phyloP scores from a whole-genome alignment of 2,797 vertebrate species.

The Pseudochirops cupreus region DNA sequence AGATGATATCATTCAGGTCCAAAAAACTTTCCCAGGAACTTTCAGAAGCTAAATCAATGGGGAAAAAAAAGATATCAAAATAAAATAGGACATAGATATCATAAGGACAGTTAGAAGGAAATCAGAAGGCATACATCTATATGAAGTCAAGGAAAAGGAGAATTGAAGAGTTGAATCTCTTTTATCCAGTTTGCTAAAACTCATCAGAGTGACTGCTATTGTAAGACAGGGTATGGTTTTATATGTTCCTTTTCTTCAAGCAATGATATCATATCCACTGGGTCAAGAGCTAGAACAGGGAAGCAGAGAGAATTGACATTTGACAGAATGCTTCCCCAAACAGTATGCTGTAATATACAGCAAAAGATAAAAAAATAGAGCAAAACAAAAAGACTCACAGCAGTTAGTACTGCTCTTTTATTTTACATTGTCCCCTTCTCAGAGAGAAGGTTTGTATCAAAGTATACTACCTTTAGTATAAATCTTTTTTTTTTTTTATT shows the following conservation, averaged over 20 bases:
- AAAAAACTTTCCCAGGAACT: neutral
- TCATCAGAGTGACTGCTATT: conserved; percentile 52
- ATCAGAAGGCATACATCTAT: neutral
- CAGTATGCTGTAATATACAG: conserved; percentile 50
- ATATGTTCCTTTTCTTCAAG: conserved; percentile 69
- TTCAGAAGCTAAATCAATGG: neutral
- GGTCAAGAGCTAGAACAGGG: conserved; percentile 52
- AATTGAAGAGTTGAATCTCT: conserved; percentile 18
- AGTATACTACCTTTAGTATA: conserved; percentile 61
- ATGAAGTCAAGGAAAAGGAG: neutral
- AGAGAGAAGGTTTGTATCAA: conserved; percentile 42
- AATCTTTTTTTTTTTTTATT: conserved; percentile 62
- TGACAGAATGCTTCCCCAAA: conserved; percentile 67
- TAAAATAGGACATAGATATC: neutral
- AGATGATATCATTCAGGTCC: neutral
- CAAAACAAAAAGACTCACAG: neutral
- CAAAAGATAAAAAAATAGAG: conserved; percentile 58
- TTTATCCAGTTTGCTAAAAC: conserved; percentile 53
- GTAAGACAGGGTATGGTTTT: neutral
- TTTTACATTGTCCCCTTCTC: conserved; percentile 63
- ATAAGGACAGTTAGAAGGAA: neutral
- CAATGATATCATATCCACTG: conserved; percentile 57
- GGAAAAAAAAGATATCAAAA: neutral
- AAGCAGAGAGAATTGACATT: conserved; percentile 50
- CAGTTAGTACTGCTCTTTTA: conserved; percentile 44